Conservation (phyloP, 2,888 invertebrate genomes). For the Fragum sueziense region DNA sequence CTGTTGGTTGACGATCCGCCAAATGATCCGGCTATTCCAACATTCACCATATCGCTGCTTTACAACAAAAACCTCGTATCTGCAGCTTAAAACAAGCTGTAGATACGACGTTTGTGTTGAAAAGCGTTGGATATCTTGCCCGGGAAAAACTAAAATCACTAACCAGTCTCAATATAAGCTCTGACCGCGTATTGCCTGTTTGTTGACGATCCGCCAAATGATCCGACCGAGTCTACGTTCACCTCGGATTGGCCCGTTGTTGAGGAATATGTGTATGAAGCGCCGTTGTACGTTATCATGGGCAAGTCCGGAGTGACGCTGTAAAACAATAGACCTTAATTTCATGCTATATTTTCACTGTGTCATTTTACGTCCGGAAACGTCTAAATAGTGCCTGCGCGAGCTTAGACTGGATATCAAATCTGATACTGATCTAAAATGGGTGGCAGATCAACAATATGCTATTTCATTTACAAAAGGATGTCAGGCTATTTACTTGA, state of each 20-base stretch:
- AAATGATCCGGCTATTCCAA: background rate
- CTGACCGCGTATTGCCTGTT: constrained; percentile 34
- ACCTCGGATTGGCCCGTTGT: constrained; percentile 3
- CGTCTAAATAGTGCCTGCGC: too few relatives aligned
- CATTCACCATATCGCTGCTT: too few relatives aligned
- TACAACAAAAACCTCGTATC: too few relatives aligned
- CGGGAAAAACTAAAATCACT: background rate
- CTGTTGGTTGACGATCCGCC: background rate
- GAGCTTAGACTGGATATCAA: too few relatives aligned
- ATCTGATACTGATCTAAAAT: too few relatives aligned
- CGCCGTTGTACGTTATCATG: constrained; percentile 39
- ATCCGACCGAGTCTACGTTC: background rate
- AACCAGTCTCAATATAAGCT: constrained; percentile 41
- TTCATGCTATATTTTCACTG: background rate
- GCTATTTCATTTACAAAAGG: too few relatives aligned
- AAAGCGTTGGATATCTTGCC: too few relatives aligned
- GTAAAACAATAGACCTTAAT: background rate
- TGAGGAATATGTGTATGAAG: background rate
- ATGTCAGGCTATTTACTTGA: too few relatives aligned
- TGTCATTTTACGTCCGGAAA: too few relatives aligned
- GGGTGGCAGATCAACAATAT: too few relatives aligned
- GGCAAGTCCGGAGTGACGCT: constrained; percentile 37
- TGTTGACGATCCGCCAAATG: background rate
- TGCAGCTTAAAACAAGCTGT: too few relatives aligned
- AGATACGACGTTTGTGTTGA: too few relatives aligned